Conservation (phyloP, 1,140 invertebrate genomes). For the Portunus trituberculatus region DNA sequence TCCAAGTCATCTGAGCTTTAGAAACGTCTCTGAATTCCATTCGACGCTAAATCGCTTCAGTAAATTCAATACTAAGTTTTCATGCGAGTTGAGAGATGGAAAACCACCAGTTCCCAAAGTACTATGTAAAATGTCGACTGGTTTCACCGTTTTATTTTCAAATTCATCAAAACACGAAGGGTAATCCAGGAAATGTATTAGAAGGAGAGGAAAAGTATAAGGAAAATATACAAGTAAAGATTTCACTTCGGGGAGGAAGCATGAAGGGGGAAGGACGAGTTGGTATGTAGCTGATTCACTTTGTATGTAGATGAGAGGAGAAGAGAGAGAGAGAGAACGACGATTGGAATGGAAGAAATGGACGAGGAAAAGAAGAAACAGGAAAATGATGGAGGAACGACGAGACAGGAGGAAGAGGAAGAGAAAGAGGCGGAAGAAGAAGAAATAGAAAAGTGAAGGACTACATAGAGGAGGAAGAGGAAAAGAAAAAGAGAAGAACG, state of each 20-base stretch:
- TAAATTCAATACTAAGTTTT: neutral
- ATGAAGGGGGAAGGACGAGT: neutral
- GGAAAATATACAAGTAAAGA: neutral
- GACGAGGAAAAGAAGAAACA: neutral
- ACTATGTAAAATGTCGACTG: neutral
- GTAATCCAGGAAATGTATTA: neutral
- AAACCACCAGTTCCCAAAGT: neutral
- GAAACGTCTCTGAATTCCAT: neutral
- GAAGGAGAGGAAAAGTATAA: neutral
- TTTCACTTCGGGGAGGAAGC: neutral
- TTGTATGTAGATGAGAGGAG: neutral
- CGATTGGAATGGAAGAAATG: neutral
- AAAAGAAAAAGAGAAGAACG: no score
- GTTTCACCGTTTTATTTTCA: neutral
- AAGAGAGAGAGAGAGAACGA: neutral
- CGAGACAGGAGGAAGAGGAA: neutral
- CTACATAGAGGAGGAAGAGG: no score
- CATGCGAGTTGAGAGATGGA: neutral
- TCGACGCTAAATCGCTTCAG: neutral
- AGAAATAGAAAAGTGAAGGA: neutral
- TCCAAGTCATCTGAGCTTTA: neutral
- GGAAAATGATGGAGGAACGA: neutral
- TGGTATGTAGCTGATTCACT: neutral
- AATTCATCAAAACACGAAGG: neutral
- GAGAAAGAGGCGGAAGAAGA: neutral